Evolutionary conservation across 2,797 vertebrate genomes (phyloP), one percentile per base, ranked within the genome.

Genomic region (Botia kubotai): DNA sequence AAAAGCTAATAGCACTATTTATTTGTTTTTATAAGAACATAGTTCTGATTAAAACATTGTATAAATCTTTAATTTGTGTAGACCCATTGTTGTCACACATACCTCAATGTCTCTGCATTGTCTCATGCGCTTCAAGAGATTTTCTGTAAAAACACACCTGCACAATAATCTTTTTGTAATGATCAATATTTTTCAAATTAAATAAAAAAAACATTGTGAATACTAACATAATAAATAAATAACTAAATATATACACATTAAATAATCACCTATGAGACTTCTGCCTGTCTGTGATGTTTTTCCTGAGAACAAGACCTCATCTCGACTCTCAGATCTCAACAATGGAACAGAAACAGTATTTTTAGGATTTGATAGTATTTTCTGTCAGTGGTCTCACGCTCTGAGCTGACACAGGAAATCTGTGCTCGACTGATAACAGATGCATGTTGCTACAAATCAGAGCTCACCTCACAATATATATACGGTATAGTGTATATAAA

Each of bases 81-180:
- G 8, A 14, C 23, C 19, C 19, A 39, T 67, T 55, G 52, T 16
- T 57, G 16, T 21, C 33, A 36, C 3, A 68, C 75, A 60, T 21
- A 69, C 76, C 53, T 78, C 33, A 67, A 6, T 55, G 50, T 57
- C 63, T 55, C 13, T 52, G 48, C 19, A 7, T 19, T n/a, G 6
- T 36, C 11, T 65, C 16, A 65, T 60, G 58, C 48, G 65, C 60
- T 6, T 75, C 73, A n/a, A n/a, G 19, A 57, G 19, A 13, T 43
- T 57, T 2, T 14, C 75, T 39, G 62, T 76, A 12, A 66, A 46
- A 11, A 63, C 46, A 68, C 50, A 67, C 23, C 23, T 12, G 29
- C 48, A 55, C 63, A 69, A 53, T 69, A 17, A 19, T n/a, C 33
- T 70, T 19, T 70, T 69, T 70, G 67, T 70, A 78, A 77, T 46